Evolutionary conservation across 92 coral and sea anemone genomes (phyloP).

Genomic region (Paramuricea clavata): DNA sequence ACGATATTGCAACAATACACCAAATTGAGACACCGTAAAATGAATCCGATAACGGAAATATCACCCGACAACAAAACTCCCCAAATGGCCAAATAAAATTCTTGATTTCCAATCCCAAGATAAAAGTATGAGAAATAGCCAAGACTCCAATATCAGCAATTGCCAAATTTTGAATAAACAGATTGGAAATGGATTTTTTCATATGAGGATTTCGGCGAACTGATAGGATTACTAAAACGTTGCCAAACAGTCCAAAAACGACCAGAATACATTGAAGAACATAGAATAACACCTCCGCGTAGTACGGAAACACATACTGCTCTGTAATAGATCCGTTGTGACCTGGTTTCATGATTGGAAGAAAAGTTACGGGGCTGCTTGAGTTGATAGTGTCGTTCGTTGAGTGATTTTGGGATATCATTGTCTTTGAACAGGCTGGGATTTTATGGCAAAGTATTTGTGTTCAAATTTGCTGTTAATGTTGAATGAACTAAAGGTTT

Average conservation of each 20-base stretch:
- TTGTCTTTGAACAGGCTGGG: too few relatives aligned
- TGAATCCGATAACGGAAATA: conserved; percentile 83
- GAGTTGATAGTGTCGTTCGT: not conserved
- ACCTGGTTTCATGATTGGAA: not conserved
- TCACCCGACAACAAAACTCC: conserved; percentile 61
- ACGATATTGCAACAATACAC: conserved; percentile 92
- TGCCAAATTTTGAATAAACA: conserved; percentile 80
- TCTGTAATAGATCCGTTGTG: not conserved
- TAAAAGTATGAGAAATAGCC: conserved; percentile 73
- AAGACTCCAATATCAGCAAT: conserved; percentile 87
- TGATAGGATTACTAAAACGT: conserved; percentile 67
- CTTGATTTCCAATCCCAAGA: conserved; percentile 74
- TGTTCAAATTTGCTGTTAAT: too few relatives aligned
- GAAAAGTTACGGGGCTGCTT: not conserved
- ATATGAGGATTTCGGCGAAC: conserved; percentile 22
- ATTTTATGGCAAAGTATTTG: too few relatives aligned
- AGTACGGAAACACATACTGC: conserved; percentile 38
- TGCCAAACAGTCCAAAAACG: conserved; percentile 79
- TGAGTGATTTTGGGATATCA: not conserved
- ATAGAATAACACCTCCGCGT: conserved; percentile 60
- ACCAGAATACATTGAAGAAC: conserved; percentile 68
- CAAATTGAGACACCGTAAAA: conserved; percentile 87
- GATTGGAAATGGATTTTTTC: conserved; percentile 13
- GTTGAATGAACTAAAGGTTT: too few relatives aligned
- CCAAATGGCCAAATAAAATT: conserved; percentile 85